phyloP scores from a whole-genome alignment of 2,113 vertebrate genomes.

The Oncorhynchus tshawytscha region DNA sequence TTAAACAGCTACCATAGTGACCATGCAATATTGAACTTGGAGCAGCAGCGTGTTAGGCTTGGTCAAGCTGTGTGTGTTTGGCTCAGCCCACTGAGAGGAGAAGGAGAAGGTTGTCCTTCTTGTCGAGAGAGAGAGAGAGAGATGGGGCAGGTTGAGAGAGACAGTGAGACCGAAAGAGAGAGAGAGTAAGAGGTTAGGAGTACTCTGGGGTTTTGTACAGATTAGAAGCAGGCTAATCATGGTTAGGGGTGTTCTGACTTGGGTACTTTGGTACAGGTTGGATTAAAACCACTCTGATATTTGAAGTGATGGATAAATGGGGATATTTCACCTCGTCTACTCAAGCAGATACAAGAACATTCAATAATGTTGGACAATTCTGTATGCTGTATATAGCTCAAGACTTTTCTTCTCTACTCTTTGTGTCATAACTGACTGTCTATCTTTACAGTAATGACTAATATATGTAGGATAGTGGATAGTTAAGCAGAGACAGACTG shows the following conservation, averaged over 20 bases:
- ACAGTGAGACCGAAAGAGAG: no score
- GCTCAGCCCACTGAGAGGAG: not conserved
- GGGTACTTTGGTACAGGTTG: slow-evolving; percentile 3
- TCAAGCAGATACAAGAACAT: not conserved
- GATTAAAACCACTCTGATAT: not conserved
- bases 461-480: no score
- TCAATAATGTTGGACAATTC: no score
- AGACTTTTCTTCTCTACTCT: not conserved
- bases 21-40: slow-evolving; percentile 27
- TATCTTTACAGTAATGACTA: no score
- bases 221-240: not conserved
- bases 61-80: not conserved
- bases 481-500: no score
- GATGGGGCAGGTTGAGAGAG: no score
- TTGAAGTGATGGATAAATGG: not conserved
- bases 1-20: slow-evolving; percentile 16
- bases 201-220: no score
- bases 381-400: not conserved
- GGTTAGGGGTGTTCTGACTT: no score
- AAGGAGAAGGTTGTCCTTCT: slow-evolving; percentile 23
- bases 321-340: not conserved
- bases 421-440: no score
- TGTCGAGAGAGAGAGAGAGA: not conserved
- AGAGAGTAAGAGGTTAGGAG: no score
- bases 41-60: not conserved